A percentile compares a stretch with the other conserved stretches of the same genome.
phyloP scores from a whole-genome alignment of 2,113 vertebrate species.

The Dipodomys ordii region DNA sequence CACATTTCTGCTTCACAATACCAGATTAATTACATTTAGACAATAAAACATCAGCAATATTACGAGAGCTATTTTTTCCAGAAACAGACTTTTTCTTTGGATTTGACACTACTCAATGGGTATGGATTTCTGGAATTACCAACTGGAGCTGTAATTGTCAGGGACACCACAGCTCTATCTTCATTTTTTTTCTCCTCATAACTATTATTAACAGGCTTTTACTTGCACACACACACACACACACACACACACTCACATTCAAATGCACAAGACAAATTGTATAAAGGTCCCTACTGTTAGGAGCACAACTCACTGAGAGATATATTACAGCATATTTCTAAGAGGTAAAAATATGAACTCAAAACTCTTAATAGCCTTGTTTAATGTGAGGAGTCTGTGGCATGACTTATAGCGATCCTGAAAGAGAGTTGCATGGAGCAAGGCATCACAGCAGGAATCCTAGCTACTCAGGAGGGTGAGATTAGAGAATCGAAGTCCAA shows the following conservation, averaged over 20 bases:
- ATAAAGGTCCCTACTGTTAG: neutral
- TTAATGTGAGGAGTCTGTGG: neutral
- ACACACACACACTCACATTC: too few species aligned
- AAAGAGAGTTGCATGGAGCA: neutral
- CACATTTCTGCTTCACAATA: neutral
- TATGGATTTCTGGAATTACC: neutral
- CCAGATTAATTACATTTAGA: neutral
- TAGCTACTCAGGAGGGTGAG: too few species aligned
- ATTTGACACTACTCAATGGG: neutral
- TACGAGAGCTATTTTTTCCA: slow-evolving; percentile 6
- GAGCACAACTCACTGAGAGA: neutral
- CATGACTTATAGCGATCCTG: neutral
- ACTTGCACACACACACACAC: neutral
- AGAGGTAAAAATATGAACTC: neutral
- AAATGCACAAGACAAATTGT: neutral
- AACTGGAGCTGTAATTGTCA: neutral
- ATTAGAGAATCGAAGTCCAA: too few species aligned
- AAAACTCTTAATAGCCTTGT: neutral
- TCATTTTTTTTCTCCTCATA: neutral
- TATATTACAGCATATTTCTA: neutral
- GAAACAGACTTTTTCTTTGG: neutral
- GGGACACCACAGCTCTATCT: neutral
- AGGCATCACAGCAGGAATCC: too few species aligned
- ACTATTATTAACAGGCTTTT: neutral
- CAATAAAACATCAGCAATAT: neutral